phyloP scores from a whole-genome alignment of 1,140 invertebrate genomes.

The Heliconius melpomene region DNA sequence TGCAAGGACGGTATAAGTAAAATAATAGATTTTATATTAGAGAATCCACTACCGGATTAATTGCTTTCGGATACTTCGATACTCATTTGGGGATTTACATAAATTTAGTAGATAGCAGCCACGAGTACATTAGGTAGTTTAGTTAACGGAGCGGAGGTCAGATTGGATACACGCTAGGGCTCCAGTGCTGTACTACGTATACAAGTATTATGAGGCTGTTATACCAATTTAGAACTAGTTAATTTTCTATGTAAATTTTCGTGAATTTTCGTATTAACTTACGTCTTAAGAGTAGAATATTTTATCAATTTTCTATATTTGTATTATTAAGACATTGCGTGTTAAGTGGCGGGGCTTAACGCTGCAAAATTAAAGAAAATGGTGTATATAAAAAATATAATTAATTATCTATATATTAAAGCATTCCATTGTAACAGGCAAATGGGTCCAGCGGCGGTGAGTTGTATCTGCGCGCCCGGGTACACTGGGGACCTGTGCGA shows the following conservation, averaged over 20 bases:
- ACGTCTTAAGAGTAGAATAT: too few relatives aligned
- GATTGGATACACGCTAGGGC: not conserved
- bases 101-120: not conserved
- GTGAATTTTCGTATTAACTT: not conserved
- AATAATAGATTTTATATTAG: not conserved
- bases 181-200: not conserved
- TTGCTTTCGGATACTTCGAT: conserved; percentile 1
- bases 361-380: too few relatives aligned
- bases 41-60: not conserved
- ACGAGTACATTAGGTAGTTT: not conserved
- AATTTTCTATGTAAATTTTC: not conserved
- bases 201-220: not conserved
- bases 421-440: conserved; percentile 80
- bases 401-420: not conserved
- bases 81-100: conserved; percentile 3
- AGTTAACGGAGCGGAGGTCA: not conserved
- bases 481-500: conserved; percentile 86
- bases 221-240: not conserved
- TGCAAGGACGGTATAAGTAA: not conserved
- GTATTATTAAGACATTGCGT: too few relatives aligned
- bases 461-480: conserved; percentile 84
- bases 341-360: too few relatives aligned
- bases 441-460: conserved; percentile 86
- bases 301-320: not conserved
- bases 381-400: too few relatives aligned